Base-by-base conservation (phyloP, 1,140 invertebrate species). In the Drosophila saltans region DNA sequence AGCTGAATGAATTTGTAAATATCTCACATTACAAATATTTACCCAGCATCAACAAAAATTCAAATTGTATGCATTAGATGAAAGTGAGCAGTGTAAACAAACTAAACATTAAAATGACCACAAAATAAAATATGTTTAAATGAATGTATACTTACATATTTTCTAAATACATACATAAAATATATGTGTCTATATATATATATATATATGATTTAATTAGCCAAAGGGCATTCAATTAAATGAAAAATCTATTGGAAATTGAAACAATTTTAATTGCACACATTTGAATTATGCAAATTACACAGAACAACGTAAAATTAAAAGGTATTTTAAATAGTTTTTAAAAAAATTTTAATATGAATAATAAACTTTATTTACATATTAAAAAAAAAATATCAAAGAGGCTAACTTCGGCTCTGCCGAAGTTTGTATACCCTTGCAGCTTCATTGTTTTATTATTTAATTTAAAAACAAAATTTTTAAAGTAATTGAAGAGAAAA, bases 41-140 rank as follows among this genome's bases (percentile, higher is more conserved):
- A 52, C 45, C 21, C 45, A 52, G 3, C 21, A 52, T 26, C 45
- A 26, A 52, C 7, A 48, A 48, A 10, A 52, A 0, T 36, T 2
- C 0, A 26, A 10, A 26, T 52, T 52, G 7, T 52, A 24, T 52
- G 21, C 9, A 26, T 52, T 52, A 52, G 45, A 24, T 24, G 33
- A 52, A 52, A 52, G 45, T 52, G 45, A 52, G 45, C 21, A 21
- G 4, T 52, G 45, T 52, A 52, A 52, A 52, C 24, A 52, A 52
- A 52, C 45, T 52, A 52, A 52, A 52, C 45, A 52, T 52, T 52
- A 24, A 26, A 52, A 52, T 52, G 45, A 52, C 45, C 45, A 52
- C 45, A 52, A 52, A 52, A 26, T 52, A 52, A 52, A 52, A 52
- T 52, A 52, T 52, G 45, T 21, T 16, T 48, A 24, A 48, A 48